Conservation (phyloP, 2,888 invertebrate genomes). For the Drosophila quasianomalipes region DNA sequence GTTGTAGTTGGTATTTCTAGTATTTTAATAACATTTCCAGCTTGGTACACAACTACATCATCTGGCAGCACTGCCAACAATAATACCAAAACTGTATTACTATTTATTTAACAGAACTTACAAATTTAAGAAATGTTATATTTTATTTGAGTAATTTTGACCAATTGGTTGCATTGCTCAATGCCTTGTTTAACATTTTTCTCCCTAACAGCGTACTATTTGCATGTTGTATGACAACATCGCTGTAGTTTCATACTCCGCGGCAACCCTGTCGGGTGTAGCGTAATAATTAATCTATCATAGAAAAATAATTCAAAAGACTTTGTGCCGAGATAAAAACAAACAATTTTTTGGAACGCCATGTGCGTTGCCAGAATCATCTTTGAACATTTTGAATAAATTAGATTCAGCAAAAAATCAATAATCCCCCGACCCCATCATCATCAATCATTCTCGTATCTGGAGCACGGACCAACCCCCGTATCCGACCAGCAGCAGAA, state of each 20-base stretch:
- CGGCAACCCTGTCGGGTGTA: slow-evolving; percentile 60
- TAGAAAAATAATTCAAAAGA: slow-evolving; percentile 41
- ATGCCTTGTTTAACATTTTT: not conserved
- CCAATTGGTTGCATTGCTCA: not conserved
- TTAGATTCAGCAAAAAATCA: slow-evolving; percentile 40
- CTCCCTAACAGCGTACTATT: slow-evolving; percentile 25
- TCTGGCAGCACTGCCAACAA: slow-evolving; percentile 29
- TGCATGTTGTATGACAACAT: slow-evolving; percentile 2
- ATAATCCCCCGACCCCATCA: slow-evolving; percentile 22
- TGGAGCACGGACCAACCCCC: slow-evolving; percentile 61
- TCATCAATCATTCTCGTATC: slow-evolving; percentile 47
- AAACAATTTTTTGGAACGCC: slow-evolving; percentile 37
- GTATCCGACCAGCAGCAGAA: slow-evolving; percentile 17
- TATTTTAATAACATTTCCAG: slow-evolving; percentile 33
- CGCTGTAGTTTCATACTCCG: slow-evolving; percentile 49
- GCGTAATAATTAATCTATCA: slow-evolving; percentile 46
- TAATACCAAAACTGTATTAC: not conserved
- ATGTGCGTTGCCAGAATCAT: slow-evolving; percentile 41
- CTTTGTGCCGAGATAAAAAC: slow-evolving; percentile 24
- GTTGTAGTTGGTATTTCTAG: slow-evolving; percentile 17
- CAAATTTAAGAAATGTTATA: not conserved
- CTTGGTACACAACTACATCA: not conserved
- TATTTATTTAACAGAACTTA: not conserved
- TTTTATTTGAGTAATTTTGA: not conserved
- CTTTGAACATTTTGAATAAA: slow-evolving; percentile 9